Evolutionary conservation across 2,888 invertebrate genomes (phyloP), one percentile per base, ranked within the genome.

Genomic region (Argyresthia albistria): DNA sequence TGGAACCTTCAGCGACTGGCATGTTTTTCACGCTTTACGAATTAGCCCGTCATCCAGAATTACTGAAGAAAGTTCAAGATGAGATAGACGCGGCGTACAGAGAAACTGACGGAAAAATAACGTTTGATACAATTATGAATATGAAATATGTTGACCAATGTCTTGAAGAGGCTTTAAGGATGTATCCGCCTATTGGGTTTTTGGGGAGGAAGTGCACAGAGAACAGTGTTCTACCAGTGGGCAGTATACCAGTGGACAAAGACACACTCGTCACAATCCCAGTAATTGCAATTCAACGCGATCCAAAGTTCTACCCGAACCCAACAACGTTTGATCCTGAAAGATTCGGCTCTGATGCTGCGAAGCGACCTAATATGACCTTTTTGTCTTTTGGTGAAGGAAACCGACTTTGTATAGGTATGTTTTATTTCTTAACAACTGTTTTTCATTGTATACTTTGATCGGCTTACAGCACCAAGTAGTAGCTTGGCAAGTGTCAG

Each of bases 351-450:
- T 60, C 64, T 0, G 70, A 72, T 39, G 63, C 59, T 1, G 65
- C 63, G 55, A 60, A 61, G 47, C 56, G 68, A 0, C 65, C 57
- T 46, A 73, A 75, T 16, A 59, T 64, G 35, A 65, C 67, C 0
- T 88, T 75, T 53, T 60, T 81, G 60, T 83, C 88, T 0, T 88
- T 88, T 57, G 88, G 88, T 0, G 78, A 67, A 60, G 88, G 88
- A 0, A 73, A 75, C 4, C 66, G 88, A 42, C 64, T 70, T 14
- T 88, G 88, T 56, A 75, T 88, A 1, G 88, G 88, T 55, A 60
- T 65, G 55, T 50, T 74, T 10, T 39, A 4, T 39, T n/a, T n/a
- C n/a, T n/a, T n/a, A n/a, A n/a, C 9, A 9, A 8, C 39, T 11
- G n/a, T 8, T 6, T 11, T 39, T 11, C 3, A 39, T 39, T 39